phyloP scores from a whole-genome alignment of 2,888 invertebrate species.

The Agriotes lineatus region DNA sequence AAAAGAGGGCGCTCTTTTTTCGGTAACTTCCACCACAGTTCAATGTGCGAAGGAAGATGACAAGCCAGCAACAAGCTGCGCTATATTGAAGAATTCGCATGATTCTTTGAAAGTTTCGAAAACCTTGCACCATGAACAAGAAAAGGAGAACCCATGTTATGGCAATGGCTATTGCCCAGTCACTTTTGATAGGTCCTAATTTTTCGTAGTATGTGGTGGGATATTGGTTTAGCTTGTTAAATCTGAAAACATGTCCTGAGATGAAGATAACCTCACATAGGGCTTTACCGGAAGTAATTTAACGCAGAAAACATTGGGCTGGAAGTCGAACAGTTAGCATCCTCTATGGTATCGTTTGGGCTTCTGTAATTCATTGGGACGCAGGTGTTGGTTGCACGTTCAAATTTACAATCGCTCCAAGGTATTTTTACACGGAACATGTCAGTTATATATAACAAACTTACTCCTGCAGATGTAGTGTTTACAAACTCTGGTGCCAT shows the following conservation, averaged over 20 bases:
- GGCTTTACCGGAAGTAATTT: constrained; percentile 20
- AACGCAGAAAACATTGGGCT: constrained; percentile 12
- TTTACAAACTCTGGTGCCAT: constrained; percentile 21
- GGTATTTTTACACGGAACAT: neutral
- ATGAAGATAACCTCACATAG: too few species aligned
- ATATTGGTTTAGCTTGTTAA: neutral
- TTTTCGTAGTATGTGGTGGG: neutral
- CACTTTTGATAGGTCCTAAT: neutral
- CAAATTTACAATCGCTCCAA: constrained; percentile 21
- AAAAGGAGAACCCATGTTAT: constrained; percentile 6
- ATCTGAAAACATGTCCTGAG: neutral
- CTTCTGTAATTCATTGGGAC: neutral
- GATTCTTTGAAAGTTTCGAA: constrained; percentile 9
- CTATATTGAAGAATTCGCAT: neutral
- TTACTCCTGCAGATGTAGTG: constrained; percentile 7
- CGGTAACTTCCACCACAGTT: neutral
- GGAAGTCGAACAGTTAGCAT: neutral
- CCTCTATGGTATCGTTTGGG: too few species aligned
- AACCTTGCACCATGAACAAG: constrained; percentile 4
- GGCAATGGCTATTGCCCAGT: constrained; percentile 2
- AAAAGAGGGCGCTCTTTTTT: neutral
- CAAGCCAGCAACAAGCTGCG: neutral
- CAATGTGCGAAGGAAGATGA: neutral
- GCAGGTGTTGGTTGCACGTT: constrained; percentile 22
- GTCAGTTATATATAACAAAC: neutral